Evolutionary conservation across 2,797 vertebrate species (phyloP).

Genomic region (Melopsittacus undulatus): DNA sequence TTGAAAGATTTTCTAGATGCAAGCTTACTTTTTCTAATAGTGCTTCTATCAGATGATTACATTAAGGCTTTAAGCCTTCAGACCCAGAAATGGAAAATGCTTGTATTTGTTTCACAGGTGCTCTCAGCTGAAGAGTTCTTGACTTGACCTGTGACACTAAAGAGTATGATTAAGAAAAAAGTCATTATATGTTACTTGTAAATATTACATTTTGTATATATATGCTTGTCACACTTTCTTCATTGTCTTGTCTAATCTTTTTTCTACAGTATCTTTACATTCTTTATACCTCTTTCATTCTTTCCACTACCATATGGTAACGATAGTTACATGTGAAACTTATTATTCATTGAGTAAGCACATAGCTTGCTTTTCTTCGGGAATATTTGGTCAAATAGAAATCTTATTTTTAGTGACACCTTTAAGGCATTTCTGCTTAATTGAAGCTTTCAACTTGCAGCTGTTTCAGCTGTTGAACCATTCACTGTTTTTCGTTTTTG

Average conservation of each 20-base stretch:
- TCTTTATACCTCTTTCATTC: not conserved
- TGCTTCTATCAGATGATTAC: not conserved
- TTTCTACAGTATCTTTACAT: not conserved
- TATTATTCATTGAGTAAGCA: not conserved
- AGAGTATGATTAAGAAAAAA: not conserved
- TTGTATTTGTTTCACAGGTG: not conserved
- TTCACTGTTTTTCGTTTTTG: not conserved
- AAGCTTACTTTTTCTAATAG: not conserved
- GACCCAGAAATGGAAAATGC: not conserved
- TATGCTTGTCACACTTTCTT: not conserved
- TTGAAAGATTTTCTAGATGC: not conserved
- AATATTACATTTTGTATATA: not conserved
- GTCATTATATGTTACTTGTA: not conserved
- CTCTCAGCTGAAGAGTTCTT: not conserved
- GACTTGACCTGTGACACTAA: not conserved
- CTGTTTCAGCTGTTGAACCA: not conserved
- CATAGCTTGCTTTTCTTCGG: not conserved
- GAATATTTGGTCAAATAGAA: not conserved
- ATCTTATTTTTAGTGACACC: not conserved
- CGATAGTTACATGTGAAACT: not conserved
- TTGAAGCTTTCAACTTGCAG: not conserved
- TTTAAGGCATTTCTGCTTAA: not conserved
- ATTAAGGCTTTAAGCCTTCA: not conserved
- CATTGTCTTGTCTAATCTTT: not conserved
- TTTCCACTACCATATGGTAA: not conserved